Base-by-base conservation (phyloP, 2,113 vertebrate species). In the Anguilla rostrata region DNA sequence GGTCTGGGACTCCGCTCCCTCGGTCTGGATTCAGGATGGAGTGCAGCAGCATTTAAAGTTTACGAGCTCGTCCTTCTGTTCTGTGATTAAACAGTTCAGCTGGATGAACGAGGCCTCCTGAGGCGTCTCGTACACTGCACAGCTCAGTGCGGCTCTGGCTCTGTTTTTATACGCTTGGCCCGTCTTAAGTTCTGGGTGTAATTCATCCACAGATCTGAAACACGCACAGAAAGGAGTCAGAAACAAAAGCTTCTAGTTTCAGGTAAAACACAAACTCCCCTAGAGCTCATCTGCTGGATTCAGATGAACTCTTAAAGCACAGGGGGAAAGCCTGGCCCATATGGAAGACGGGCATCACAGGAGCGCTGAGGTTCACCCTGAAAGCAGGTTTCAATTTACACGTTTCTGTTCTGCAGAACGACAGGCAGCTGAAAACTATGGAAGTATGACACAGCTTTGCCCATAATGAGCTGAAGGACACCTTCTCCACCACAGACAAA, bases 1-100 rank as follows among this genome's bases (percentile, higher is more conserved):
- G n/a, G n/a, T n/a, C n/a, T n/a, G n/a, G n/a, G n/a, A n/a, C n/a
- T n/a, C n/a, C n/a, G n/a, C n/a, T n/a, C n/a, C n/a, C n/a, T n/a
- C n/a, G n/a, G n/a, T n/a, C n/a, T n/a, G 88, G 88, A 90, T 90
- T 90, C 89, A 41, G 86, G 60, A 39, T 1, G 63, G 83, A 14
- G 86, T 43, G 86, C 79, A 78, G 88, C 90, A 84, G 90, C 86
- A 87, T 86, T 88, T 82, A 87, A 89, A 86, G 86, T 90, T 86
- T 89, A 86, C 88, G 85, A 90, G 88, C 83, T 83, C 39, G 53
- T 85, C 83, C 87, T 86, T 89, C 88, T 89, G 88, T 41, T 89
- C 84, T 82, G 60, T 84, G 84, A 88, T 89, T 90, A 86, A 88
- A 40, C 84, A 86, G 88, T 90, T 89, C 88, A 86, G 88, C 90